Evolutionary conservation across 37 sponge, comb jelly and placozoan species (phyloP), one percentile per base, ranked within the genome.

Genomic region (Agelas oroides): DNA sequence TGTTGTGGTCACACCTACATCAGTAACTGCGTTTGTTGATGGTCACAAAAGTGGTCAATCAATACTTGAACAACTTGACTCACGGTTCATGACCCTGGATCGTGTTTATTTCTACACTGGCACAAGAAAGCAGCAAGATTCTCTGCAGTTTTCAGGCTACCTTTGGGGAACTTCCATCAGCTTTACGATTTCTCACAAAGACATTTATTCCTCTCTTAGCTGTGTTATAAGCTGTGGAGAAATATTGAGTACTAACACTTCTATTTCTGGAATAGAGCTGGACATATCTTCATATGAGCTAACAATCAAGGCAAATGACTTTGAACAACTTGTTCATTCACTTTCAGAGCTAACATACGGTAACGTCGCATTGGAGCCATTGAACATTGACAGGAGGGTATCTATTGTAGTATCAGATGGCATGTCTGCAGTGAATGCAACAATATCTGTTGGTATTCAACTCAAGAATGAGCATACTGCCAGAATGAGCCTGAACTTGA

Each of bases 211-310:
- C 19, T 80, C 41, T 34, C 67, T 78, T 36, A 68, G 70, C 32
- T 86, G 87, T 40, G 38, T 40, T 1, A 30, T 86, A n/a, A 78
- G 79, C 72, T 78, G 79, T 86, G 87, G 87, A 73, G 79, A 77
- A 70, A 23, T 62, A 0, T 21, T 86, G 20, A 52, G 55, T 30
- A 59, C 30, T 6, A 61, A 52, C 16, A 32, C n/a, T 15, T 39
- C n/a, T 32, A 8, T 56, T 27, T 23, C 70, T 2, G 34, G 71
- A 20, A 11, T 27, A 8, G 60, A 11, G 16, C 19, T 63, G 23
- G 11, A 2, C 1, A 25, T 78, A 5, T 72, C 71, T 8, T 39
- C 79, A 5, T 69, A 52, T 58, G 35, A 19, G 5, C 19, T 79
- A 35, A n/a, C 34, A 27, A 63, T 79, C 0, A 27, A 36, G 27